phyloP scores from a whole-genome alignment of 2,888 invertebrate species.

The Ophioninae sp. region DNA sequence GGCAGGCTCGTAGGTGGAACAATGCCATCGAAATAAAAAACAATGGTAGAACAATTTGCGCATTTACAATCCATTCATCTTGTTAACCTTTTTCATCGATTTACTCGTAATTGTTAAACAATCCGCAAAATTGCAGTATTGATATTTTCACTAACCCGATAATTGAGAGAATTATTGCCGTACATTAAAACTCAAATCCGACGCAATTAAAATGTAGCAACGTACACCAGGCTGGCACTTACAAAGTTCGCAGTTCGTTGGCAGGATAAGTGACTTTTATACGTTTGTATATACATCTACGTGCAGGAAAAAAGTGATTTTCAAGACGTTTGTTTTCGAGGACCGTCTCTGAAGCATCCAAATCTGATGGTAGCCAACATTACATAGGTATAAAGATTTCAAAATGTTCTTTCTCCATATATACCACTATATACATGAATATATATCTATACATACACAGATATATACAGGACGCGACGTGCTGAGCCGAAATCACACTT shows the following conservation, averaged over 20 bases:
- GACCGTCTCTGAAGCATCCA: neutral
- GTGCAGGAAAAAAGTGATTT: neutral
- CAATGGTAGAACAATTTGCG: too few relatives aligned
- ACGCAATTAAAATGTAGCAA: neutral
- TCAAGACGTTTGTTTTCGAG: neutral
- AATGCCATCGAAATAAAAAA: too few relatives aligned
- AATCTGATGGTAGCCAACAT: neutral
- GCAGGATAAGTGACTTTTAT: slow-evolving; percentile 13
- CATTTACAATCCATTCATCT: too few relatives aligned
- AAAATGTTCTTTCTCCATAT: neutral
- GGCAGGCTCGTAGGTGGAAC: too few relatives aligned
- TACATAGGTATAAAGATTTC: neutral
- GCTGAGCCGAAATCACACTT: slow-evolving; percentile 31
- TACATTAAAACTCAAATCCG: neutral
- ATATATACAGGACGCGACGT: neutral
- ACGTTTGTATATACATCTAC: slow-evolving; percentile 2
- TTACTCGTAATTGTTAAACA: too few relatives aligned
- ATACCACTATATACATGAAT: neutral
- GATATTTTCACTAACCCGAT: neutral
- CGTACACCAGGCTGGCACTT: slow-evolving; percentile 23
- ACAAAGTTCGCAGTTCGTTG: slow-evolving; percentile 38
- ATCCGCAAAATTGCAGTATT: neutral
- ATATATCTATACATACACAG: neutral
- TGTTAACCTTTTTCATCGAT: too few relatives aligned
- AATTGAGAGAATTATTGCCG: slow-evolving; percentile 3